Conservation (phyloP, 1,140 invertebrate species). For the Pseudomyrmex dendroicus region DNA sequence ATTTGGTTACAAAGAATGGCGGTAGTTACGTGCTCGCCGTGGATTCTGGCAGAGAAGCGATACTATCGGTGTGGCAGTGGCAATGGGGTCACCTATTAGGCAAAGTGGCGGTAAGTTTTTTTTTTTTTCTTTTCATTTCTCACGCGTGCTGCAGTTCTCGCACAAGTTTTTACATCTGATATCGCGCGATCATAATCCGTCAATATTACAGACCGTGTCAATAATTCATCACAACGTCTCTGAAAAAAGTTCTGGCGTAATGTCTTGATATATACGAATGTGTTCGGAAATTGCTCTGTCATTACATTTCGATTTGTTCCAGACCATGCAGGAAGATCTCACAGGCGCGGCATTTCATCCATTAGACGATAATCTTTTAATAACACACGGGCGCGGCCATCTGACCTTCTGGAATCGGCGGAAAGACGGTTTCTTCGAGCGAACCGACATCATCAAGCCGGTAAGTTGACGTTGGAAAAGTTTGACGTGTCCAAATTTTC, state of each 20-base stretch:
- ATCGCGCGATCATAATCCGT: too few species aligned
- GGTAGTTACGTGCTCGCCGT: constrained; percentile 94
- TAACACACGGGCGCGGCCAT: constrained; percentile 97
- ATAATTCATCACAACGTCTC: too few species aligned
- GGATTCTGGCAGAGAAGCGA: constrained; percentile 93
- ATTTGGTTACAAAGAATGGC: constrained; percentile 88
- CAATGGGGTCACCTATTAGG: constrained; percentile 94
- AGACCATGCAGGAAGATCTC: constrained; percentile 95
- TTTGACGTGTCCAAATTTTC: too few species aligned
- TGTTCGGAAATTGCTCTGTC: too few species aligned
- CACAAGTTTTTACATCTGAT: too few species aligned
- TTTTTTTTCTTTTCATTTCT: not conserved
- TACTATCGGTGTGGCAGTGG: constrained; percentile 95
- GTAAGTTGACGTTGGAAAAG: constrained; percentile 82
- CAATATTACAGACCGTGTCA: too few species aligned
- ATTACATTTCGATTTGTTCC: constrained; percentile 33
- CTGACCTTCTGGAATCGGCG: constrained; percentile 96
- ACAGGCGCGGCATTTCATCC: constrained; percentile 97
- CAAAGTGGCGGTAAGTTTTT: constrained; percentile 92
- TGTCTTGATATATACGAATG: too few species aligned
- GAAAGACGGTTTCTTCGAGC: constrained; percentile 95
- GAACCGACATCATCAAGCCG: constrained; percentile 94
- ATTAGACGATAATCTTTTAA: constrained; percentile 95
- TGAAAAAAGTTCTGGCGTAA: too few species aligned
- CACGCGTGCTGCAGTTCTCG: not conserved